Conservation (phyloP, 2,797 vertebrate species). For the Clamator glandarius region DNA sequence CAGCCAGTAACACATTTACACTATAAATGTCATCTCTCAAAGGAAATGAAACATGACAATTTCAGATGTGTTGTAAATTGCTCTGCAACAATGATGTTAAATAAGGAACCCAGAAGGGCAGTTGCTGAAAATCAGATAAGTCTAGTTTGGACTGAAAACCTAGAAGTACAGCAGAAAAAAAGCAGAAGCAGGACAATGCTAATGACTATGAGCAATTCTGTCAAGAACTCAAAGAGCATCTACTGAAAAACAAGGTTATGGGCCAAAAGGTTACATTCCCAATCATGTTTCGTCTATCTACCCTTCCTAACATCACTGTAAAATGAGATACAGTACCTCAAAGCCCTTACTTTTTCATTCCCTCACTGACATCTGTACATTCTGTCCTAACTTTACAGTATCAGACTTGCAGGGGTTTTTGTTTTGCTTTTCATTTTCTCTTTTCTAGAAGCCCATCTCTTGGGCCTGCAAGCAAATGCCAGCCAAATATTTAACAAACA, state of each 20-base stretch:
- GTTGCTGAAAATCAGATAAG: background rate
- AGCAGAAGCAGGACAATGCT: background rate
- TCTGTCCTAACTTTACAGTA: background rate
- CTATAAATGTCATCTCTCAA: conserved; percentile 18
- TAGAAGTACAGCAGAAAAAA: background rate
- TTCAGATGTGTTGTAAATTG: conserved; percentile 17
- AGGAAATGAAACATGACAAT: conserved; percentile 4
- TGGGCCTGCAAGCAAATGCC: background rate
- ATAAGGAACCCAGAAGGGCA: background rate
- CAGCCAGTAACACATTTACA: conserved; percentile 14
- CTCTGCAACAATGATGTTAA: background rate
- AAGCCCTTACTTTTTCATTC: background rate
- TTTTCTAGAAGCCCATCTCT: background rate
- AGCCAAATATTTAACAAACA: background rate
- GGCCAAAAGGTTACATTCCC: background rate
- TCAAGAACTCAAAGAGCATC: background rate
- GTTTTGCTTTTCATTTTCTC: background rate
- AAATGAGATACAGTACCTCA: background rate
- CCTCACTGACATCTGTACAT: background rate
- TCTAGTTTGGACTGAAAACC: background rate
- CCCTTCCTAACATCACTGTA: background rate
- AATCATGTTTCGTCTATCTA: background rate
- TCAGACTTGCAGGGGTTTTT: background rate
- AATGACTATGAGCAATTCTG: background rate
- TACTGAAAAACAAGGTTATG: background rate